phyloP scores from a whole-genome alignment of 2,797 vertebrate genomes.

The Sebastes hopkinsi region DNA sequence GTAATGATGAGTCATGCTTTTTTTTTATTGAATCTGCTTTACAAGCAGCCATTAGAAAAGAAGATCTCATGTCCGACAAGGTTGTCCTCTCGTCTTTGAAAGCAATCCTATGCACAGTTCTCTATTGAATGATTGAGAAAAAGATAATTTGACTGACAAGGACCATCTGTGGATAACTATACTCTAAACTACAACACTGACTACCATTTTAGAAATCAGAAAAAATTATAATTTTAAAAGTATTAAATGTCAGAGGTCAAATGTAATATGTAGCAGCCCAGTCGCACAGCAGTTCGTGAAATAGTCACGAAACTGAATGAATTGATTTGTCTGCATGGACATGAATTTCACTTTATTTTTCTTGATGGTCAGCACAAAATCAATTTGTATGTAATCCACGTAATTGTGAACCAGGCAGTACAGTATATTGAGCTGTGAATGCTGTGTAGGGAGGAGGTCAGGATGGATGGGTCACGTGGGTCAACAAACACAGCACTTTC shows the following conservation, averaged over 20 bases:
- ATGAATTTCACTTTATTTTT: not conserved
- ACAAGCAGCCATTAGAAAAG: constrained; percentile 11
- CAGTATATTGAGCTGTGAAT: too few species aligned
- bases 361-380: too few species aligned
- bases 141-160: not conserved
- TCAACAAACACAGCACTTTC: too few species aligned
- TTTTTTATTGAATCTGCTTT: constrained; percentile 17
- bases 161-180: not conserved
- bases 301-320: too few species aligned
- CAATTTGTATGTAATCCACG: too few species aligned
- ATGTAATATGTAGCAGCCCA: not conserved
- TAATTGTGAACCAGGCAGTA: too few species aligned
- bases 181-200: not conserved
- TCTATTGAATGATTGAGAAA: not conserved
- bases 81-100: constrained; percentile 9
- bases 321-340: too few species aligned
- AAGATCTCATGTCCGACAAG: constrained; percentile 4
- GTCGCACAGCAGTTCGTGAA: too few species aligned
- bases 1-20: constrained; percentile 17
- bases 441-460: too few species aligned
- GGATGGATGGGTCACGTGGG: too few species aligned
- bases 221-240: not conserved
- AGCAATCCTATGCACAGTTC: not conserved
- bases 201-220: not conserved
- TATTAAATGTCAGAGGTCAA: constrained; percentile 3